Evolutionary conservation across 2,888 invertebrate species (phyloP), one percentile per base, ranked within the genome.

Genomic region (Drosophila lutescens): DNA sequence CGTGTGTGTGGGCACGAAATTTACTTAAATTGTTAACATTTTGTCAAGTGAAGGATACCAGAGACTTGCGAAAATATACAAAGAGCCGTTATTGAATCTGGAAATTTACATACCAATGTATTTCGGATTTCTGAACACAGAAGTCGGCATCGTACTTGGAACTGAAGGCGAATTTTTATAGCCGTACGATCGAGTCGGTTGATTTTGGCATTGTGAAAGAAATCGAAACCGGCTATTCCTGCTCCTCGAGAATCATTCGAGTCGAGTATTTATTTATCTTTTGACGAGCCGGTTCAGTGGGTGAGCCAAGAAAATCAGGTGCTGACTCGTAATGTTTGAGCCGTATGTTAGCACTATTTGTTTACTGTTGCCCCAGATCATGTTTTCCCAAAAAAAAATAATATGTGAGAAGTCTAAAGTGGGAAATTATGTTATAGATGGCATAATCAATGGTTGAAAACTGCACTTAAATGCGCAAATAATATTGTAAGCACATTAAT

Each of bases 171-270:
- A 63, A 17, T 41, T 68, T 68, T 67, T 68, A 51, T 71, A 12
- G 65, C 17, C 38, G 30, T 10, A 30, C 47, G 50, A 63, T 51
- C 65, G 34, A 55, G 40, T 65, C 26, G 40, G 23, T 66, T 66
- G 56, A 44, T 73, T 72, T 72, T 72, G 58, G 65, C 71, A 72
- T 68, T 79, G 56, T 62, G 51, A 53, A 57, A 54, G 62, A 74
- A 77, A 63, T 50, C 41, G n/a, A 77, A 81, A 81, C 80, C 85
- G 79, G 85, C 81, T 81, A 13, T 46, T 56, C 38, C 17, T 59
- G 68, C 77, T 82, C 77, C 81, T 82, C 80, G 74, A 86, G 74
- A 77, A 72, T 46, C 56, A 55, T 71, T 49, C 55, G 15, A 59
- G 20, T 58, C 38, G 58, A n/a, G 40, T 54, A 54, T 59, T 54